These are phyloP conservation scores for Gortyna flavago DNA, from an alignment of 2,888 invertebrate genomes.

Conservation along the genomic window DNA sequence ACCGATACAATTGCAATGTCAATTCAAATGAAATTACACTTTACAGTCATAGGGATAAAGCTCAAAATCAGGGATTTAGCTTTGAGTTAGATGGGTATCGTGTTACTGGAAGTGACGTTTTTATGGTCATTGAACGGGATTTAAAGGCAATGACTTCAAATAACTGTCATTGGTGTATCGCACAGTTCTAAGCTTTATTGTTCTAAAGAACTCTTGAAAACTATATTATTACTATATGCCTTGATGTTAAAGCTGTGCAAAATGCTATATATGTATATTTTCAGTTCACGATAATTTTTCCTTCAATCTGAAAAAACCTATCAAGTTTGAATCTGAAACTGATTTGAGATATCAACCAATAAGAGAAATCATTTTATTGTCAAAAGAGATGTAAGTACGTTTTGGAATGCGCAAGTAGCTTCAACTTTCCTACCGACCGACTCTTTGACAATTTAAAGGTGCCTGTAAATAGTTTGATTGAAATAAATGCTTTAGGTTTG, in stretches of 20 bases:
- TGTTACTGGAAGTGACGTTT: slow-evolving; percentile 45
- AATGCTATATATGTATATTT: too few species aligned
- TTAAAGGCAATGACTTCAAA: slow-evolving; percentile 31
- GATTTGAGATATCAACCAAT: background rate
- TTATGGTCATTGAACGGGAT: slow-evolving; percentile 14
- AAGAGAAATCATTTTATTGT: background rate
- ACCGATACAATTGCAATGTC: slow-evolving; percentile 50
- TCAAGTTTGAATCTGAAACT: background rate
- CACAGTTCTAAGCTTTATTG: background rate
- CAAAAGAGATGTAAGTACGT: background rate
- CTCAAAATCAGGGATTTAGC: slow-evolving; percentile 25
- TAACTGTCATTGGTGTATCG: slow-evolving; percentile 25
- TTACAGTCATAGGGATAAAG: slow-evolving; percentile 12
- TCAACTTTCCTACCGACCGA: too few species aligned
- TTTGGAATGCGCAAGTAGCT: too few species aligned
- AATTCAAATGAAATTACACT: slow-evolving; percentile 29
- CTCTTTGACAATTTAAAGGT: too few species aligned
- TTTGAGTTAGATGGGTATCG: slow-evolving; percentile 21
- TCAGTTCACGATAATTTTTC: background rate
- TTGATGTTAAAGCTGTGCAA: background rate
- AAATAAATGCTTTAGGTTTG: too few species aligned
- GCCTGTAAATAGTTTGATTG: too few species aligned
- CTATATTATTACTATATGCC: background rate
- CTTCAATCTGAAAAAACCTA: background rate
- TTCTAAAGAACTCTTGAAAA: background rate